A percentile compares a stretch with the other conserved stretches of the same genome.
phyloP scores from a whole-genome alignment of 2,888 invertebrate species.

The Spisula solida region DNA sequence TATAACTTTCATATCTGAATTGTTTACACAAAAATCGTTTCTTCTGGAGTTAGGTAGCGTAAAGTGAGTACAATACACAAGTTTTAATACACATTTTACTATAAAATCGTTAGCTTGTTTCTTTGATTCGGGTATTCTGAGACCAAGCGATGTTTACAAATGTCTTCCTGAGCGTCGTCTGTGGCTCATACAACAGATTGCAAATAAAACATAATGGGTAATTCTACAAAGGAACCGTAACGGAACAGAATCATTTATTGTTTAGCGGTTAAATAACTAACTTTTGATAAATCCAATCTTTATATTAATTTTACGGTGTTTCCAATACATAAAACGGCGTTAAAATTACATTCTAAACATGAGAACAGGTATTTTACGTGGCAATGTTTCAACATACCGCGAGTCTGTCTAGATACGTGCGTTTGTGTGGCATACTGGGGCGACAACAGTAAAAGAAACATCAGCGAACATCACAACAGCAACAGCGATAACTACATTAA shows the following conservation, averaged over 20 bases:
- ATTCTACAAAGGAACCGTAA: constrained; percentile 56
- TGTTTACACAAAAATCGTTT: constrained; percentile 71
- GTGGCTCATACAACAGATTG: constrained; percentile 62
- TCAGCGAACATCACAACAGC: no score
- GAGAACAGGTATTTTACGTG: not conserved
- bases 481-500: not conserved
- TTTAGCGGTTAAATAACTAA: constrained; percentile 28
- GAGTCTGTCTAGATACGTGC: not conserved
- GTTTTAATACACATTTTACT: constrained; percentile 63
- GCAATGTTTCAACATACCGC: not conserved
- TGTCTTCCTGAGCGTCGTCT: constrained; percentile 59
- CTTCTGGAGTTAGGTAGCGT: constrained; percentile 60
- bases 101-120: constrained; percentile 51
- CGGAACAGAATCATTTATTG: constrained; percentile 46
- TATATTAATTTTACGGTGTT: constrained; percentile 16
- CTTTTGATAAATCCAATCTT: constrained; percentile 36
- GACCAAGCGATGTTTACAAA: constrained; percentile 63
- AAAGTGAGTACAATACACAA: constrained; percentile 64
- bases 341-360: constrained; percentile 27
- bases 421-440: not conserved
- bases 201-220: constrained; percentile 59
- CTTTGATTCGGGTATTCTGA: constrained; percentile 64
- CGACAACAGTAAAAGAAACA: no score
- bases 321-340: constrained; percentile 37
- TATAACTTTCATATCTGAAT: constrained; percentile 52